Evolutionary conservation across 2,797 vertebrate genomes (phyloP).

Genomic region (Karalla daura): DNA sequence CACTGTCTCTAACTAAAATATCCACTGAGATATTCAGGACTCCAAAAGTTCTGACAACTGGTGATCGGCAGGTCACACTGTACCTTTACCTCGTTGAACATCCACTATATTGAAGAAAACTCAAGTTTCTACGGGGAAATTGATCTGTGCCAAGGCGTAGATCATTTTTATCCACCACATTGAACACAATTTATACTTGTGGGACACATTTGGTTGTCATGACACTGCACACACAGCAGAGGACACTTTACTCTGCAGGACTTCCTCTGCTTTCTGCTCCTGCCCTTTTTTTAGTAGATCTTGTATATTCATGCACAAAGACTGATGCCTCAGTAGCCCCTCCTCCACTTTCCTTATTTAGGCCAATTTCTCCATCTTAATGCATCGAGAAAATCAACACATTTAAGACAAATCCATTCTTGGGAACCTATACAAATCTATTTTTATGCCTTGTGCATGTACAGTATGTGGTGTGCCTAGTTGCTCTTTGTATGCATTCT

Average conservation of each 20-base stretch:
- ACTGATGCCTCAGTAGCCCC: not conserved
- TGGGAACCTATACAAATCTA: too few relatives aligned
- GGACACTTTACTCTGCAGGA: not conserved
- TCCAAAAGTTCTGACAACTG: too few relatives aligned
- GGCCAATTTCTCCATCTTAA: too few relatives aligned
- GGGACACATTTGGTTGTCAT: not conserved
- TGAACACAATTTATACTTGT: too few relatives aligned
- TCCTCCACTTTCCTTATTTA: too few relatives aligned
- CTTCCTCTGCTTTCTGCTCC: not conserved
- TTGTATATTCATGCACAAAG: not conserved
- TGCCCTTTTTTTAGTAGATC: not conserved
- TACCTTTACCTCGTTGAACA: not conserved
- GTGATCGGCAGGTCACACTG: not conserved
- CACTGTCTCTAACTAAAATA: too few relatives aligned
- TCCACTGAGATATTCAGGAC: too few relatives aligned
- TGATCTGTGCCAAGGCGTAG: not conserved
- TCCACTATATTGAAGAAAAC: not conserved
- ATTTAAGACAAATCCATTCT: not conserved
- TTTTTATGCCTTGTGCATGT: not conserved
- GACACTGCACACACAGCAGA: slow-evolving; percentile 11
- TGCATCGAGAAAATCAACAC: not conserved
- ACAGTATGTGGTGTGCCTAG: too few relatives aligned
- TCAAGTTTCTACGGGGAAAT: too few relatives aligned
- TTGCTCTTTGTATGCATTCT: not conserved
- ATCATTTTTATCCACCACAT: too few relatives aligned